These are phyloP conservation scores for Yponomeuta cagnagella DNA, from an alignment of 2,888 invertebrate genomes.

Conservation along the genomic window DNA sequence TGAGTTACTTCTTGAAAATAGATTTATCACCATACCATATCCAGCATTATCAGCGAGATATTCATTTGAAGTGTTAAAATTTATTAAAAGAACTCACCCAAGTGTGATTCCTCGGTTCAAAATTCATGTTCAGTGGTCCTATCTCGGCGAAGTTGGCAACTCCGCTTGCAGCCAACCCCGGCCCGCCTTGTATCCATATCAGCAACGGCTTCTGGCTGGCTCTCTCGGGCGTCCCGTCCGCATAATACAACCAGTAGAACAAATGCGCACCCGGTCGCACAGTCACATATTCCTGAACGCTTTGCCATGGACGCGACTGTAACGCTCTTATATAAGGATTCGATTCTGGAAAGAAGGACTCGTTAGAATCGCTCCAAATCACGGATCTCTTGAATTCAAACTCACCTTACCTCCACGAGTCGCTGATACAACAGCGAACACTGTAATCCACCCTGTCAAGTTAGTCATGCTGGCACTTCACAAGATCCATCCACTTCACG, in stretches of 20 bases:
- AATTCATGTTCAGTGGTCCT: conserved; percentile 82
- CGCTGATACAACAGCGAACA: conserved; percentile 16
- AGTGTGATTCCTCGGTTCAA: conserved; percentile 80
- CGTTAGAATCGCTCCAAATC: neutral
- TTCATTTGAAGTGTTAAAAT: too few relatives aligned
- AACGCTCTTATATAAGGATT: conserved; percentile 50
- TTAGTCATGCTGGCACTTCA: conserved; percentile 23
- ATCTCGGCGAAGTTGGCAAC: conserved; percentile 91
- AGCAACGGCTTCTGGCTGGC: conserved; percentile 80
- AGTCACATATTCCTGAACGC: conserved; percentile 83
- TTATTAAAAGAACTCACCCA: conserved; percentile 77
- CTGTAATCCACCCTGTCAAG: conserved; percentile 30
- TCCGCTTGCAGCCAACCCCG: conserved; percentile 88
- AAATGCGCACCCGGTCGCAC: conserved; percentile 85
- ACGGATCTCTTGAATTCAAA: neutral
- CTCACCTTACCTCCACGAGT: conserved; percentile 19
- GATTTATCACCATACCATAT: too few relatives aligned
- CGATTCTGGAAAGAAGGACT: conserved; percentile 21
- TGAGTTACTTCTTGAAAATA: too few relatives aligned
- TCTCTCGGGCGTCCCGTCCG: conserved; percentile 75
- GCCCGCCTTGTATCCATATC: conserved; percentile 94
- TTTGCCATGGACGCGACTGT: conserved; percentile 37
- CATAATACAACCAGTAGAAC: conserved; percentile 93
- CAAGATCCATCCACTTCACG: neutral
- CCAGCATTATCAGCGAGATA: too few relatives aligned